These are phyloP conservation scores for Pachyuromys duprasi DNA, from an alignment of 2,797 vertebrate species.

Conservation along the genomic window DNA sequence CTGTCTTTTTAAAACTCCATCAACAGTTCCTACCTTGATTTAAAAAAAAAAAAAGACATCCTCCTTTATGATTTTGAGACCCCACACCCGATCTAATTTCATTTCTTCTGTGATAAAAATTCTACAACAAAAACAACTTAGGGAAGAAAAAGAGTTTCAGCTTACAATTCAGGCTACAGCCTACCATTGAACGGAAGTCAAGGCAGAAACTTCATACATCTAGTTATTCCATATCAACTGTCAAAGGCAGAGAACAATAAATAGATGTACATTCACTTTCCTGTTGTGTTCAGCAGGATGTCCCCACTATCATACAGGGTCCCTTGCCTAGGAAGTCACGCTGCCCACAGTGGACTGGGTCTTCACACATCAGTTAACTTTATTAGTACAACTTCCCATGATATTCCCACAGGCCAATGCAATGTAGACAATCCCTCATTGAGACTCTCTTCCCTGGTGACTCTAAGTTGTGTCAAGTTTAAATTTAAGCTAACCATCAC, in stretches of 20 bases:
- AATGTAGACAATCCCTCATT: neutral
- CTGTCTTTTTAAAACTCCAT: neutral
- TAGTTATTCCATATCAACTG: neutral
- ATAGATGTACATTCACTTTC: neutral
- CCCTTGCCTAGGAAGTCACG: neutral
- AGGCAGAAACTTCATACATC: neutral
- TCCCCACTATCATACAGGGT: neutral
- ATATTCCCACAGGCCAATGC: neutral
- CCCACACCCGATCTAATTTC: neutral
- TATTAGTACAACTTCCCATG: neutral
- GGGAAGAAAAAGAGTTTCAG: neutral
- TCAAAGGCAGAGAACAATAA: neutral
- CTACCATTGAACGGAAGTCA: neutral
- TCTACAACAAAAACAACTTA: neutral
- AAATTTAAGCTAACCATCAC: neutral
- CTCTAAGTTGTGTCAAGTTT: neutral
- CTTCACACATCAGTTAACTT: neutral
- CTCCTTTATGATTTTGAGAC: conserved; percentile 27
- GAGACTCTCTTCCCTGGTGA: neutral
- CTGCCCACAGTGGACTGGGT: neutral
- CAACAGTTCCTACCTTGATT: neutral
- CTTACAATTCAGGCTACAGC: neutral
- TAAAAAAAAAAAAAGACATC: neutral
- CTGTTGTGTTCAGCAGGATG: neutral
- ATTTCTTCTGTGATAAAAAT: neutral